Percentiles rank a stretch among this genome's conserved stretches.
phyloP scores from a whole-genome alignment of 2,113 vertebrate genomes.

The Chloroceryle aenea region DNA sequence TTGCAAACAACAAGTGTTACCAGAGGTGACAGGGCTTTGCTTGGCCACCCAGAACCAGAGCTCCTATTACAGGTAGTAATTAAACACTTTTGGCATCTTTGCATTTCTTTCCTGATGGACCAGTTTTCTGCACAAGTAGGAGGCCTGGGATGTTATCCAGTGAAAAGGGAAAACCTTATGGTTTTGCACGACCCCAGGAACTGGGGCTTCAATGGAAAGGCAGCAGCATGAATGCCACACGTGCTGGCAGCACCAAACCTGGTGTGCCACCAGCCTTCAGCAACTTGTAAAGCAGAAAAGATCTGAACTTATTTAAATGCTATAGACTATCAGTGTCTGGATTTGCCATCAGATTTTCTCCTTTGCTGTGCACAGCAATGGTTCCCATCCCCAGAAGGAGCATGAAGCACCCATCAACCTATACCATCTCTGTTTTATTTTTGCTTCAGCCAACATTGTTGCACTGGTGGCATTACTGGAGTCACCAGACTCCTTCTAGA shows the following conservation, averaged over 20 bases:
- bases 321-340: neutral
- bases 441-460: accelerated
- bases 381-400: neutral
- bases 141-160: neutral
- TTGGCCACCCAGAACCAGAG: neutral
- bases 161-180: neutral
- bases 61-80: neutral
- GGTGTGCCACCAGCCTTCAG: neutral
- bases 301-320: neutral
- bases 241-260: neutral
- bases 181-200: neutral
- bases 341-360: neutral
- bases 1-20: neutral
- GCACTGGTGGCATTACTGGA: neutral
- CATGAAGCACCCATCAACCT: neutral
- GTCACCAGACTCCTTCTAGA: neutral
- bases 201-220: neutral
- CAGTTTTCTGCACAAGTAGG: neutral
- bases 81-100: neutral
- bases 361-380: neutral
- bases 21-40: neutral
- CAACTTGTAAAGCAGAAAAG: neutral
- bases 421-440: accelerated
- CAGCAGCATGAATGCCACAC: accelerated
- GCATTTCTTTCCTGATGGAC: neutral